A percentile compares a stretch with the other conserved stretches of the same genome.
Evolutionary conservation across 2,113 vertebrate species (phyloP).

Genomic region (Pitta sordida): DNA sequence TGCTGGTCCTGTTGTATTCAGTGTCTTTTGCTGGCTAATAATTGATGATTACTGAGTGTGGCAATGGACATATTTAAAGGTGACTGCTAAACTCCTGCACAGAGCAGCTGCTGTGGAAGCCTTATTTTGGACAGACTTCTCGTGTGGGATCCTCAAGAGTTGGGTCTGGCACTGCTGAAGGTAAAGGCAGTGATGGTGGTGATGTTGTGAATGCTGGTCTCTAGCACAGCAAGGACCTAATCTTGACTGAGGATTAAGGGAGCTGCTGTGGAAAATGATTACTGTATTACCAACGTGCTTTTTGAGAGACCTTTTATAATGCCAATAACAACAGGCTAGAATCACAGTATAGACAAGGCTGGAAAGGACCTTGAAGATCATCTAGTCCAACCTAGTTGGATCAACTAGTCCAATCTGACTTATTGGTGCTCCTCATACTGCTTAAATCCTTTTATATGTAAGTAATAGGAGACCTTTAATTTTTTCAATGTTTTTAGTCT

Average conservation of each 20-base stretch:
- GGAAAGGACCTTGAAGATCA: too few species aligned
- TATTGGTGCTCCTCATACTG: background rate
- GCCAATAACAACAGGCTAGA: background rate
- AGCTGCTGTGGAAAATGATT: background rate
- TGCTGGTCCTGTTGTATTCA: background rate
- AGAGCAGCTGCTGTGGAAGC: background rate
- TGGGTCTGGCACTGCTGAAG: background rate
- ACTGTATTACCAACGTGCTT: background rate
- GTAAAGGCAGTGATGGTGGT: background rate
- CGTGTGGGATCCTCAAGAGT: background rate
- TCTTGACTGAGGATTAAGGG: rapidly evolving
- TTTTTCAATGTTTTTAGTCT: background rate
- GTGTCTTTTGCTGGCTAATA: background rate
- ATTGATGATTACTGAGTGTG: background rate
- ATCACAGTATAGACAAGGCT: too few species aligned
- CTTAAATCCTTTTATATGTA: background rate
- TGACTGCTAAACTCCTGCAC: background rate
- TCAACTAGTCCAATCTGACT: too few species aligned
- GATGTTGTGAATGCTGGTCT: background rate
- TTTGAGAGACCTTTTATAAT: background rate
- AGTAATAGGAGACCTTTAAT: background rate
- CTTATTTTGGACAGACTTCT: background rate
- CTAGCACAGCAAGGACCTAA: background rate
- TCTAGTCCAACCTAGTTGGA: too few species aligned
- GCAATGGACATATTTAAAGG: background rate